phyloP scores from a whole-genome alignment of 2,797 vertebrate genomes.

The Garrulus glandarius region DNA sequence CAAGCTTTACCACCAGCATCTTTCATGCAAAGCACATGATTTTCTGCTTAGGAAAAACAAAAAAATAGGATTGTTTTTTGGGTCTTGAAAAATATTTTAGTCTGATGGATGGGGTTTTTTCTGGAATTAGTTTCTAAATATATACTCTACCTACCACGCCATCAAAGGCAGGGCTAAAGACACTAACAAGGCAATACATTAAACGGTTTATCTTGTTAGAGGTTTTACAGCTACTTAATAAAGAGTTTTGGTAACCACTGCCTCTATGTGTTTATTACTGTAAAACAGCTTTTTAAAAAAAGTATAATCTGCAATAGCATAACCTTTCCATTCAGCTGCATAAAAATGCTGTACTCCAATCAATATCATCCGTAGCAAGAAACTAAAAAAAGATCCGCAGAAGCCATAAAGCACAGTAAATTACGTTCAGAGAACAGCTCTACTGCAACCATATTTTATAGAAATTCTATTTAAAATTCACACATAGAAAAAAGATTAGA shows the following conservation, averaged over 20 bases:
- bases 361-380: conserved; percentile 12
- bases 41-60: not conserved
- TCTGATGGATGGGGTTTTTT: not conserved
- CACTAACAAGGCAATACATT: not conserved
- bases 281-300: not conserved
- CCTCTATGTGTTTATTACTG: not conserved
- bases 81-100: not conserved
- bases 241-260: conserved; percentile 25
- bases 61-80: not conserved
- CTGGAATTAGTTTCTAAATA: conserved; percentile 37
- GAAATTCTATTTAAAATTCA: not conserved
- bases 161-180: not conserved
- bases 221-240: conserved; percentile 34
- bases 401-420: conserved; percentile 21
- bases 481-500: not conserved
- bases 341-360: conserved; percentile 15
- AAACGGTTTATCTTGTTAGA: not conserved
- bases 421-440: not conserved
- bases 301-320: not conserved
- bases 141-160: not conserved
- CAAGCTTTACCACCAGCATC: not conserved
- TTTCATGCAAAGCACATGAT: not conserved
- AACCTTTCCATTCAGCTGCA: conserved; percentile 18
- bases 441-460: not conserved
- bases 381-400: conserved; percentile 24